Evolutionary conservation across 2,113 vertebrate genomes (phyloP).

Genomic region (Xyrauchen texanus): DNA sequence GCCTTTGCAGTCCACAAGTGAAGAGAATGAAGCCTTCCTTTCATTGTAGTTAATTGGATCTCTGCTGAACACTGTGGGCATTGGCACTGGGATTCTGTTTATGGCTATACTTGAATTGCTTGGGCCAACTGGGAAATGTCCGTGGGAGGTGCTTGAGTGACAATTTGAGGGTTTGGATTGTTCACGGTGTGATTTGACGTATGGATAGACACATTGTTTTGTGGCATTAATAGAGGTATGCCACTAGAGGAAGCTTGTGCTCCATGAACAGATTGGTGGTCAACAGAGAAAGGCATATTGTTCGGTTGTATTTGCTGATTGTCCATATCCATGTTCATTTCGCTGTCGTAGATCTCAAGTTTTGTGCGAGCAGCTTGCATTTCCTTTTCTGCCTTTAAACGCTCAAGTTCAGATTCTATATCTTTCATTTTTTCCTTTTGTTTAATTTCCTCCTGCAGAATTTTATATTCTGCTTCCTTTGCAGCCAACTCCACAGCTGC

Average conservation of each 20-base stretch:
- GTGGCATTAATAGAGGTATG: neutral
- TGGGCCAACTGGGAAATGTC: slow-evolving; percentile 12
- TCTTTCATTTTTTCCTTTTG: too few species aligned
- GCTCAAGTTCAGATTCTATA: too few species aligned
- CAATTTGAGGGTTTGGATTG: slow-evolving; percentile 24
- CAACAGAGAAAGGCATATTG: neutral
- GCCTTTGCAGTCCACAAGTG: too few species aligned
- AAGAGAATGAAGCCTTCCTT: too few species aligned
- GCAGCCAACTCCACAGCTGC: too few species aligned
- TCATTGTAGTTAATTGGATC: slow-evolving; percentile 37
- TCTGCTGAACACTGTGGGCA: slow-evolving; percentile 33
- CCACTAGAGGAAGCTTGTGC: neutral
- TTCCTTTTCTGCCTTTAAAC: too few species aligned
- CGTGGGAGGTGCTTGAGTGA: neutral
- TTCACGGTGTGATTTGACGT: neutral
- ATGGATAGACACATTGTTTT: neutral
- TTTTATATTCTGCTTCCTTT: too few species aligned
- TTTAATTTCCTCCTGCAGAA: too few species aligned
- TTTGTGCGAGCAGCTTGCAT: too few species aligned
- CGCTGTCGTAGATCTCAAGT: too few species aligned
- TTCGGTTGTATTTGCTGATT: neutral
- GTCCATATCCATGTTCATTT: too few species aligned
- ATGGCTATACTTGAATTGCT: slow-evolving; percentile 26
- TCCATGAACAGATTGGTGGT: neutral
- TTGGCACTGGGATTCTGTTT: slow-evolving; percentile 34